Evolutionary conservation across 2,888 invertebrate genomes (phyloP).

Genomic region (Limnephilus rhombicus): DNA sequence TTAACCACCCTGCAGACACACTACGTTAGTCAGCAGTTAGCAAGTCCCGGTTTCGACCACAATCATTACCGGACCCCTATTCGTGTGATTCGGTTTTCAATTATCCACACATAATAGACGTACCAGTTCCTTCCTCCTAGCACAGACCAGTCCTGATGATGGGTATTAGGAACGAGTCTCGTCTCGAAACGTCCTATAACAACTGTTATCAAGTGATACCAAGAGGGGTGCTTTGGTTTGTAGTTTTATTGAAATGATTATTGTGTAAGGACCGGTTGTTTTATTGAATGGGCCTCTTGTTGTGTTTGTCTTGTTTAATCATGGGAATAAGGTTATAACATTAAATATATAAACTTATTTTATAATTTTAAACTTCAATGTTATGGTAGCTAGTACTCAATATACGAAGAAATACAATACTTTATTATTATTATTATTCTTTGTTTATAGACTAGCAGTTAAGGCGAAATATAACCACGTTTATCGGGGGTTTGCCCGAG

Average conservation of each 20-base stretch:
- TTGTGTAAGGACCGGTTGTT: not conserved
- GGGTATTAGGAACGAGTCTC: not conserved
- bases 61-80: not conserved
- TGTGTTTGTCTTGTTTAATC: not conserved
- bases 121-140: not conserved
- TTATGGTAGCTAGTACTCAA: no score
- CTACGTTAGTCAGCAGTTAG: not conserved
- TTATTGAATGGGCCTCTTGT: not conserved
- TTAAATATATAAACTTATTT: not conserved
- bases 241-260: constrained; percentile 1
- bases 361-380: no score
- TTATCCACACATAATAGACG: not conserved
- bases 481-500: no score
- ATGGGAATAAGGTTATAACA: not conserved
- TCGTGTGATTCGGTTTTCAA: not conserved
- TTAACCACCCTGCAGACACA: not conserved
- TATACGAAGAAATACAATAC: no score
- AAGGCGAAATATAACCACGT: no score
- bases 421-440: no score
- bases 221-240: not conserved
- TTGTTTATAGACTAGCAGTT: no score
- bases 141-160: not conserved
- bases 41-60: not conserved
- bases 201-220: not conserved
- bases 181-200: not conserved